A percentile compares a stretch with the other conserved stretches of the same genome.
Conservation (phyloP, 2,113 vertebrate genomes). For the Peromyscus polionotus region DNA sequence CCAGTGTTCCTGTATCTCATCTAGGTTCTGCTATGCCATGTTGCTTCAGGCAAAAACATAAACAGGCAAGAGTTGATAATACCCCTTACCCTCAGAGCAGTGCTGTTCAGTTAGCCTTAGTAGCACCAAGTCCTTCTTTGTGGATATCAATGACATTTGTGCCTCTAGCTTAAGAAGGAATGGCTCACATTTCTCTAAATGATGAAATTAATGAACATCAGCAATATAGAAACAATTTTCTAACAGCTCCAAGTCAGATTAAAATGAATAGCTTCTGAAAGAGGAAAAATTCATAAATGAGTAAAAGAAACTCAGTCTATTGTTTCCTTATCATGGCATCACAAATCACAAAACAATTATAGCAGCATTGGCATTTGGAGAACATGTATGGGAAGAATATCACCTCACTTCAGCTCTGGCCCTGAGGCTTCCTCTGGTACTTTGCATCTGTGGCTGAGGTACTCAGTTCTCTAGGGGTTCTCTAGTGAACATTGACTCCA, state of each 20-base stretch:
- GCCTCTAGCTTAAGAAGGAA: background rate
- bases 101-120: background rate
- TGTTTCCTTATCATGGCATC: background rate
- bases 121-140: background rate
- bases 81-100: background rate
- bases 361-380: background rate
- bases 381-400: background rate
- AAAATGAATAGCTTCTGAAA: constrained; percentile 23
- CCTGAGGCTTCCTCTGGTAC: background rate
- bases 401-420: background rate
- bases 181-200: background rate
- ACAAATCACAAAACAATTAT: constrained; percentile 7
- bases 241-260: background rate
- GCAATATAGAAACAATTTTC: background rate
- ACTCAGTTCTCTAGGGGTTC: background rate
- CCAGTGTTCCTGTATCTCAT: background rate
- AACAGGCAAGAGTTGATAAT: background rate
- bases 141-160: background rate
- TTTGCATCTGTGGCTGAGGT: background rate
- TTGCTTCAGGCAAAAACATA: background rate
- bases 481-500: background rate
- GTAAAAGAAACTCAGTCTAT: background rate
- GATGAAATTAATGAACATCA: constrained; percentile 27
- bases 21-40: background rate
- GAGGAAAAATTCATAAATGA: background rate